These are phyloP conservation scores for Anarrhichthys ocellatus DNA, from an alignment of 2,113 vertebrate genomes.

Conservation along the genomic window DNA sequence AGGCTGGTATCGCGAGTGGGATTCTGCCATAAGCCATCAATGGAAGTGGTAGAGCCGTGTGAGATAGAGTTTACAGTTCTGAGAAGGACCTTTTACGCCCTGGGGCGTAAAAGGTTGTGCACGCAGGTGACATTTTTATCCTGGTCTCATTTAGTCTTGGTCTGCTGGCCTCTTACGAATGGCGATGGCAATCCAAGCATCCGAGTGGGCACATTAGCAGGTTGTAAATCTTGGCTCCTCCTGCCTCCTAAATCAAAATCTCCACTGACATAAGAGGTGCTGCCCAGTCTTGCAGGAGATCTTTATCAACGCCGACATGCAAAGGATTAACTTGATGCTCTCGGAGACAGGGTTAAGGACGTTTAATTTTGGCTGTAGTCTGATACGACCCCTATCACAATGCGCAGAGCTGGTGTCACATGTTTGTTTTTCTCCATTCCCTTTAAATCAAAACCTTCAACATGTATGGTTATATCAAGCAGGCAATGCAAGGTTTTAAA, in stretches of 20 bases:
- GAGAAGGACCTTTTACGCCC: slow-evolving; percentile 73
- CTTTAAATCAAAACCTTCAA: slow-evolving; percentile 28
- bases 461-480: slow-evolving; percentile 2
- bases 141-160: slow-evolving; percentile 63
- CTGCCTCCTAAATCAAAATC: slow-evolving; percentile 74
- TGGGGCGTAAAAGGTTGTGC: slow-evolving; percentile 72
- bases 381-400: slow-evolving; percentile 51
- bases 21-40: slow-evolving; percentile 68
- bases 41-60: slow-evolving; percentile 62
- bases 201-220: slow-evolving; percentile 71
- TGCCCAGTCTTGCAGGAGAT: slow-evolving; percentile 70
- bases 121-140: slow-evolving; percentile 73
- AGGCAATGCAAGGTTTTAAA: slow-evolving; percentile 26
- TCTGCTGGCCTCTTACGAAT: slow-evolving; percentile 53
- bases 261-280: slow-evolving; percentile 71
- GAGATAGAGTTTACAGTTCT: slow-evolving; percentile 77
- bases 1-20: slow-evolving; percentile 53
- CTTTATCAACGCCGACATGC: slow-evolving; percentile 64
- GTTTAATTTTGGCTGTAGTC: slow-evolving; percentile 75
- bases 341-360: slow-evolving; percentile 64
- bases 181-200: slow-evolving; percentile 64
- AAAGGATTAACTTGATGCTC: slow-evolving; percentile 61
- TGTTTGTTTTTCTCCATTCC: slow-evolving; percentile 34
- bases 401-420: neutral
- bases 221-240: slow-evolving; percentile 54